Percentiles rank a stretch among this genome's conserved stretches.
Evolutionary conservation across 2,113 vertebrate species (phyloP).

Genomic region (Dasyornis broadbenti): DNA sequence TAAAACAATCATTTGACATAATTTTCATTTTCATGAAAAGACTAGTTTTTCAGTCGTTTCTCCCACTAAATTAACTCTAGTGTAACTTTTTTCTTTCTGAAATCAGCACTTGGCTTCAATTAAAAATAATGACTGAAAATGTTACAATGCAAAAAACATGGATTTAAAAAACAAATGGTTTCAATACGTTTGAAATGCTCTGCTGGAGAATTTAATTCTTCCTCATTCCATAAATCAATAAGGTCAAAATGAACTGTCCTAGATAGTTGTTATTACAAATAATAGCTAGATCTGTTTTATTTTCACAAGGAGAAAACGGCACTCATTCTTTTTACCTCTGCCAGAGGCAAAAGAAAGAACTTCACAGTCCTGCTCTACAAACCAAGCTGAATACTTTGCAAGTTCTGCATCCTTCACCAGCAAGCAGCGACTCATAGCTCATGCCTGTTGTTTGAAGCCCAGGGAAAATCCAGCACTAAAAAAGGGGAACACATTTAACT

Average conservation of each 20-base stretch:
- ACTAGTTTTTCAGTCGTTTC: background rate
- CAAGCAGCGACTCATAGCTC: accelerated
- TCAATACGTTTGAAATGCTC: background rate
- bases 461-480: background rate
- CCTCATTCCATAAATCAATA: background rate
- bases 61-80: background rate
- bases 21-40: background rate
- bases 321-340: background rate
- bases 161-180: background rate
- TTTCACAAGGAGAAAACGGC: background rate
- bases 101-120: background rate
- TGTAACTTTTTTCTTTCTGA: background rate
- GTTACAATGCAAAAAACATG: background rate
- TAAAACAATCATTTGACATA: background rate
- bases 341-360: background rate
- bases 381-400: background rate
- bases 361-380: background rate
- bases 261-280: background rate
- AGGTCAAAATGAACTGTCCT: background rate
- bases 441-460: background rate
- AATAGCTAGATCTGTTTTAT: background rate
- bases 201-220: background rate
- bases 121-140: background rate
- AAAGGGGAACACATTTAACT: background rate
- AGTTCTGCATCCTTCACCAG: background rate